Conservation (phyloP, 2,888 invertebrate species). For the Agyllia agylla region DNA sequence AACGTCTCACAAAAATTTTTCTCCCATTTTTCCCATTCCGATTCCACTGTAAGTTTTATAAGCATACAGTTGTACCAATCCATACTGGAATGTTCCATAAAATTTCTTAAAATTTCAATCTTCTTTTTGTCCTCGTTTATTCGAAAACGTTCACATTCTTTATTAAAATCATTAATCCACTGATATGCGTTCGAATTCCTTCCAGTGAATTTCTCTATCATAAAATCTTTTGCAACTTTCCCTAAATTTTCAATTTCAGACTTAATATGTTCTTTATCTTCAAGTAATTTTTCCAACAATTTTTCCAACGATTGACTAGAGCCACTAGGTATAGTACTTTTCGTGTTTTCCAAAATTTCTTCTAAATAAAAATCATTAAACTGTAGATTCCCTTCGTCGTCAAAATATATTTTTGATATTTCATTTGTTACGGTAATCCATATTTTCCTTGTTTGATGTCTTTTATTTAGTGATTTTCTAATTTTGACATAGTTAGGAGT, state of each 20-base stretch:
- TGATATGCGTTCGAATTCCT: neutral
- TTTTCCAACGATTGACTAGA: neutral
- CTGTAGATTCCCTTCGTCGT: conserved; percentile 41
- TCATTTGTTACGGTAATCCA: conserved; percentile 20
- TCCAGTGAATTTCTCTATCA: neutral
- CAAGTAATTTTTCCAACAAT: neutral
- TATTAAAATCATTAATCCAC: neutral
- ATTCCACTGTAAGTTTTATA: neutral
- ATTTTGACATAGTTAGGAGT: conserved; percentile 29
- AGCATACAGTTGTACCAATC: neutral
- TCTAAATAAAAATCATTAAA: conserved; percentile 42
- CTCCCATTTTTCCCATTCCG: neutral
- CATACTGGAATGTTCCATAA: neutral
- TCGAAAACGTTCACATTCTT: neutral
- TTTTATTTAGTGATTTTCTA: conserved; percentile 30
- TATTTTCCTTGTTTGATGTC: conserved; percentile 43
- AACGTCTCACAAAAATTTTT: neutral
- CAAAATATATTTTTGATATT: conserved; percentile 28
- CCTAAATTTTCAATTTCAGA: neutral
- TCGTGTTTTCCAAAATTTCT: conserved; percentile 15
- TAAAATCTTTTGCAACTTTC: neutral
- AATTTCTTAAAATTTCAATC: neutral
- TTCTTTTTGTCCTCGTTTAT: neutral
- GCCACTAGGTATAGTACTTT: neutral
- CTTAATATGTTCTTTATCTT: neutral